Base-by-base conservation (phyloP, 1,140 invertebrate genomes). In the Drosophila pachea region DNA sequence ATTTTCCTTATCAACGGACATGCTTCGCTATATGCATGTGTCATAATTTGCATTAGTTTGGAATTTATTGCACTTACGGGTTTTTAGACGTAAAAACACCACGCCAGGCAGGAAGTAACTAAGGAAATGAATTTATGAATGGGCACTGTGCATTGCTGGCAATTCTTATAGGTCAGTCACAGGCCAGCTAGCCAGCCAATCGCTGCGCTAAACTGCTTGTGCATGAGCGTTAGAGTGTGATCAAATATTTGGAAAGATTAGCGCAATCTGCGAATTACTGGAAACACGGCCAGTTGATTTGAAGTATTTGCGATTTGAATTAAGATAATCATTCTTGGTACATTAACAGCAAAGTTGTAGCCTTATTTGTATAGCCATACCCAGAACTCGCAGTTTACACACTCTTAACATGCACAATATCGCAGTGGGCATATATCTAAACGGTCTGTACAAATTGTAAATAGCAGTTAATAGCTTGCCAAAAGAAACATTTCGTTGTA, bases 41-140 rank as follows among this genome's bases (percentile, higher is more conserved):
- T 82, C 78, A 82, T 67, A 33, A 68, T 45, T 50, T 68, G 67
- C 47, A 52, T 35, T 65, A 12, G 36, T 53, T 53, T 64, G 60
- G 72, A 40, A 84, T 84, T 82, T 82, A 67, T 75, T 78, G 78
- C 78, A 78, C 22, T 60, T 31, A 14, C 45, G 7, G 5, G 7
- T 47, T 12, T 32, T 48, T 45, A 35, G n/a, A 68, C 58, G 32
- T 54, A 55, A 50, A 58, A 62, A 36, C 52, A 69, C 53, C 53
- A 59, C n/a, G 56, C 55, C 64, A 62, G 78, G 74, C 64, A 62
- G 78, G 74, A 83, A 78, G 67, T 77, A 12, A 50, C 49, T 16
- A 4, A 42, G 79, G 65, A 83, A 78, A 22, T 78, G 35, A 69
- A 55, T 84, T 83, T 68, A 76, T 84, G 62, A 83, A 83, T 83